These are phyloP conservation scores for Porites evermanni DNA, from an alignment of 92 coral and sea anemone species.

Conservation along the genomic window DNA sequence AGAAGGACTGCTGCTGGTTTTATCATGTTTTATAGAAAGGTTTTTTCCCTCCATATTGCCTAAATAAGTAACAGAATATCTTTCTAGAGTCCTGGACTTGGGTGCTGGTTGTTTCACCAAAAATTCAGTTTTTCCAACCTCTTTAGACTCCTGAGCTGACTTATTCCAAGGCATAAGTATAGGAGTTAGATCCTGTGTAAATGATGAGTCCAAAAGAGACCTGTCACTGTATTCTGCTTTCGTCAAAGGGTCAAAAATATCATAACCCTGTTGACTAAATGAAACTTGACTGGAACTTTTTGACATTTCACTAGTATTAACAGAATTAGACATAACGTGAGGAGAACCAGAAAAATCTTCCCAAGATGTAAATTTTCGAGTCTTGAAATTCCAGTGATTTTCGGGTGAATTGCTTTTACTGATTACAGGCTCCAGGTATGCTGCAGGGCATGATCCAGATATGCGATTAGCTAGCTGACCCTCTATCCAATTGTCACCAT, in stretches of 20 bases:
- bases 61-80: slow-evolving; percentile 34
- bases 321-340: not conserved
- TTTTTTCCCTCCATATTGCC: not conserved
- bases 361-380: not conserved
- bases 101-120: slow-evolving; percentile 50
- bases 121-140: slow-evolving; percentile 14
- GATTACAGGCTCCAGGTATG: slow-evolving; percentile 76
- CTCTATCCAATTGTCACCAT: slow-evolving; percentile 90
- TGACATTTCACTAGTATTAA: not conserved
- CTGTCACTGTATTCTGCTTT: not conserved
- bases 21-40: not conserved
- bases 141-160: slow-evolving; percentile 8
- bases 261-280: not conserved
- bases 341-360: not conserved
- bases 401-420: not conserved
- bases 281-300: not conserved
- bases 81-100: not conserved
- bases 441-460: slow-evolving; percentile 90
- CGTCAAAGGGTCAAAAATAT: not conserved
- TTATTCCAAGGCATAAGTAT: slow-evolving; percentile 14
- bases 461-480: slow-evolving; percentile 72
- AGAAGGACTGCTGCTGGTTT: slow-evolving; percentile 1
- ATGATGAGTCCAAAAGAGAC: slow-evolving; percentile 63
- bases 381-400: not conserved
- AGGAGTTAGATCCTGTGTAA: slow-evolving; percentile 58